phyloP scores from a whole-genome alignment of 2,797 vertebrate genomes.

The Furcifer pardalis region DNA sequence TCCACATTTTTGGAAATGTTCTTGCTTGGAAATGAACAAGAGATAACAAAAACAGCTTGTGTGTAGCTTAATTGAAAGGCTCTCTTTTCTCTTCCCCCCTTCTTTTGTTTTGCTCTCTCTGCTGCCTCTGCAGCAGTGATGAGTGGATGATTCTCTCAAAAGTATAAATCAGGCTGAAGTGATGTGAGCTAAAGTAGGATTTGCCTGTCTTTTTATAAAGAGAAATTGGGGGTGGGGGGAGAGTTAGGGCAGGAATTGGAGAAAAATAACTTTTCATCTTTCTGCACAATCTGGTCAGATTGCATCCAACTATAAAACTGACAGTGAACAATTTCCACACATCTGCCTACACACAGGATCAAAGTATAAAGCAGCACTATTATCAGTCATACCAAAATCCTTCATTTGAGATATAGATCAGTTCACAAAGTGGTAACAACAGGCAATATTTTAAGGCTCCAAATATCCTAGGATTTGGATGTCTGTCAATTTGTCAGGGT shows the following conservation, averaged over 20 bases:
- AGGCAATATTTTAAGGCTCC: background rate
- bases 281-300: background rate
- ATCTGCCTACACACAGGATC: background rate
- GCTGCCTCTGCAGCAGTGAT: slow-evolving; percentile 9
- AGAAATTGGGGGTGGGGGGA: background rate
- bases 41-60: slow-evolving; percentile 58
- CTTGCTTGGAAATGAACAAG: slow-evolving; percentile 65
- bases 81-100: background rate
- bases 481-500: slow-evolving; percentile 2
- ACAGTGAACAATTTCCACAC: background rate
- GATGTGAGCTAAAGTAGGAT: background rate
- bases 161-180: slow-evolving; percentile 42
- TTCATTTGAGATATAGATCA: background rate
- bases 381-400: background rate
- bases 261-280: slow-evolving; percentile 7
- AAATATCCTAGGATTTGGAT: slow-evolving; percentile 18
- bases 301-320: background rate
- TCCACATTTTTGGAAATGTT: slow-evolving; percentile 36
- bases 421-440: slow-evolving; percentile 10
- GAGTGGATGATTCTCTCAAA: slow-evolving; percentile 19
- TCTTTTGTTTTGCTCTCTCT: slow-evolving; percentile 27
- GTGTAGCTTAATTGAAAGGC: slow-evolving; percentile 47
- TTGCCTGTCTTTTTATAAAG: slow-evolving; percentile 6
- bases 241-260: background rate
- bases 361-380: background rate